A percentile compares a stretch with the other conserved stretches of the same genome.
Conservation (phyloP, 1,140 invertebrate species). For the Ceratitis capitata region DNA sequence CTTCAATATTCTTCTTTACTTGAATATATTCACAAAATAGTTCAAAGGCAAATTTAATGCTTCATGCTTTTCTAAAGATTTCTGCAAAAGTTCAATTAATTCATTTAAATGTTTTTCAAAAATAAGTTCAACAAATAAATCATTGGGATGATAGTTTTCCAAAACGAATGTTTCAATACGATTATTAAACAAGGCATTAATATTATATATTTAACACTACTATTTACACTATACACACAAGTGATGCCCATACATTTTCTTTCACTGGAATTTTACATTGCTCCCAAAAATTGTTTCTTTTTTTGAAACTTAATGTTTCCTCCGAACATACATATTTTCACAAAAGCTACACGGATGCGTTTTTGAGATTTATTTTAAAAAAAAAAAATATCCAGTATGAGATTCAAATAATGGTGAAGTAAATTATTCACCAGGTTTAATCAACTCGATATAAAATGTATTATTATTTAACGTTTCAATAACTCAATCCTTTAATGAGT, state of each 20-base stretch:
- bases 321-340: too few relatives aligned
- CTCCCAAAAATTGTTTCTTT: not conserved
- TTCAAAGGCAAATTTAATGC: not conserved
- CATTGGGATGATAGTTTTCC: not conserved
- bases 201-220: not conserved
- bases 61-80: not conserved
- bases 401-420: too few relatives aligned
- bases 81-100: not conserved
- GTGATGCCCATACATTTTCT: not conserved
- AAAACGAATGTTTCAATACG: not conserved
- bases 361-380: too few relatives aligned
- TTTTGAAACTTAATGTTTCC: not conserved
- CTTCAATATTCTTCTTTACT: not conserved
- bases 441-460: too few relatives aligned
- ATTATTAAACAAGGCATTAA: too few relatives aligned
- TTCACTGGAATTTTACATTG: not conserved
- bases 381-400: too few relatives aligned
- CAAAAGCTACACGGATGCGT: not conserved
- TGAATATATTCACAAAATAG: too few relatives aligned
- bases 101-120: not conserved
- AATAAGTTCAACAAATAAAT: not conserved
- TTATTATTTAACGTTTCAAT: too few relatives aligned
- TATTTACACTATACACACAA: not conserved
- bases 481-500: too few relatives aligned
- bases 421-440: too few relatives aligned